A percentile compares a stretch with the other conserved stretches of the same genome.
Conservation (phyloP, 2,113 vertebrate species). For the Coturnix japonica region DNA sequence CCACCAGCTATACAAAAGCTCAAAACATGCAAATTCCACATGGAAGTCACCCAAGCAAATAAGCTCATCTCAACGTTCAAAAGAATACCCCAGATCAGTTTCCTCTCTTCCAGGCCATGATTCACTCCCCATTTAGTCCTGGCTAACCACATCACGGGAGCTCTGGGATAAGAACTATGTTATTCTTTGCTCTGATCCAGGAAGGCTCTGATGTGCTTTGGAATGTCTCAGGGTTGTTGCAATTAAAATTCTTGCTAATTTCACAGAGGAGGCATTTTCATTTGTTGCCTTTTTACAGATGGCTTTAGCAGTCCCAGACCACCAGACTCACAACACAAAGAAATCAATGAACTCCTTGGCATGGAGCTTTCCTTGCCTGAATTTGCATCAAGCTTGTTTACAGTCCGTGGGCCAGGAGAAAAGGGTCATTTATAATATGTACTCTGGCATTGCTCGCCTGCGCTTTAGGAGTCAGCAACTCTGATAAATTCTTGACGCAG, state of each 20-base stretch:
- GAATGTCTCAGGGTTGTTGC: background rate
- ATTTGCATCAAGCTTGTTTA: constrained; percentile 4
- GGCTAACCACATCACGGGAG: background rate
- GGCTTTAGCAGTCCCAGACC: background rate
- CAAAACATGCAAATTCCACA: background rate
- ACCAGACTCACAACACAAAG: background rate
- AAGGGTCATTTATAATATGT: background rate
- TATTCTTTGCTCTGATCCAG: background rate
- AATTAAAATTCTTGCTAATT: background rate
- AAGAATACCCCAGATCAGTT: background rate
- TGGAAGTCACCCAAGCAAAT: background rate
- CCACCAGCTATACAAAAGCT: background rate
- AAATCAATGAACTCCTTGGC: background rate
- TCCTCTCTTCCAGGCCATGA: background rate
- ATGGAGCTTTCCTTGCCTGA: background rate
- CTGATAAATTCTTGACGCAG: background rate
- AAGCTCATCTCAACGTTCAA: background rate
- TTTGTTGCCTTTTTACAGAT: background rate
- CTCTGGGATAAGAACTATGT: background rate
- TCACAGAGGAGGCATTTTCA: background rate
- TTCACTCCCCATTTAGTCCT: background rate
- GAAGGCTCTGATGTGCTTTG: background rate
- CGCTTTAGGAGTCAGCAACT: constrained; percentile 40
- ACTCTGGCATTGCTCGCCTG: background rate
- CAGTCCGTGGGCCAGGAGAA: background rate